These are phyloP conservation scores for Gadus macrocephalus DNA, from an alignment of 2,113 vertebrate species.

Conservation along the genomic window DNA sequence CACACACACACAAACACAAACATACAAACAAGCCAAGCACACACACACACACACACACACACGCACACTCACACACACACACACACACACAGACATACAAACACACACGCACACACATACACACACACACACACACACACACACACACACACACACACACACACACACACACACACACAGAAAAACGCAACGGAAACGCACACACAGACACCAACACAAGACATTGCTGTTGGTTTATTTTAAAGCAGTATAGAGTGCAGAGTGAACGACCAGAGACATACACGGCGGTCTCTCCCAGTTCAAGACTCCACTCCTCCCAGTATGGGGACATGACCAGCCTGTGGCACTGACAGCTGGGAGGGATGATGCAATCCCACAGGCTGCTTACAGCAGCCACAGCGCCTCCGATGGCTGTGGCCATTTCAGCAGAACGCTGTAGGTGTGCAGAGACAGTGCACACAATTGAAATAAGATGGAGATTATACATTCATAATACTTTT, in stretches of 20 bases:
- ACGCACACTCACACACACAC: too few species aligned
- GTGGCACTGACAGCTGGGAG: neutral
- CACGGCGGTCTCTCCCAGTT: neutral
- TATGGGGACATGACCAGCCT: neutral
- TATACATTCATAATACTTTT: slow-evolving; percentile 21
- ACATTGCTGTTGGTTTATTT: neutral
- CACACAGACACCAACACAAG: too few species aligned
- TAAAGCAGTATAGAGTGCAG: neutral
- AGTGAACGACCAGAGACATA: neutral
- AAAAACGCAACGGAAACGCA: too few species aligned
- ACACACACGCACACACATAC: too few species aligned
- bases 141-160: too few species aligned
- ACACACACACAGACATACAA: too few species aligned
- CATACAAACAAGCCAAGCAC: too few species aligned
- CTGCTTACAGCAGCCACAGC: slow-evolving; percentile 12
- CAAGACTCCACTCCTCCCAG: slow-evolving; percentile 4
- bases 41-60: too few species aligned
- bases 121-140: too few species aligned
- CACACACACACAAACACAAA: too few species aligned
- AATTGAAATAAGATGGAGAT: slow-evolving; percentile 36
- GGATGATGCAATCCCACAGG: slow-evolving; percentile 30
- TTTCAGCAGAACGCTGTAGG: slow-evolving; percentile 29
- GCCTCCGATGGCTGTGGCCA: slow-evolving; percentile 13
- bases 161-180: too few species aligned
- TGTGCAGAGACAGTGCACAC: neutral